A percentile compares a stretch with the other conserved stretches of the same genome.
Evolutionary conservation across 2,888 invertebrate genomes (phyloP).

Genomic region (Chaitophorus viminalis): DNA sequence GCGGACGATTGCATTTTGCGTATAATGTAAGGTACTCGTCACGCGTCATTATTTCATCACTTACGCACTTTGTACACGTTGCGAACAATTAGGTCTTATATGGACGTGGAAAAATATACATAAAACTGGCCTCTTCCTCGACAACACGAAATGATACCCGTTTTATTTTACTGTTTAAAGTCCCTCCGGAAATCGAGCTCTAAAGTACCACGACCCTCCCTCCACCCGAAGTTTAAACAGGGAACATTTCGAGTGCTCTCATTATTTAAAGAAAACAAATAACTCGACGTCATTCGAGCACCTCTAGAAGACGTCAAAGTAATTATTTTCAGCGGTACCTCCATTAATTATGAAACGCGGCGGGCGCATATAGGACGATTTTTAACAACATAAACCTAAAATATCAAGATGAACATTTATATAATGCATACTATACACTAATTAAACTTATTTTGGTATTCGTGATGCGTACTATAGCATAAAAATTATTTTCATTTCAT

Average conservation of each 20-base stretch:
- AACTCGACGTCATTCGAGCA: constrained; percentile 6
- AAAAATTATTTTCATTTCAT: too few species aligned
- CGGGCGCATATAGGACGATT: background rate
- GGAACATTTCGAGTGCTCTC: constrained; percentile 8
- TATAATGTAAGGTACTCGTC: background rate
- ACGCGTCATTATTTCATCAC: background rate
- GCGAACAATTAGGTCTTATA: background rate
- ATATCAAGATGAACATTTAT: background rate
- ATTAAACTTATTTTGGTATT: background rate
- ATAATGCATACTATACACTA: background rate
- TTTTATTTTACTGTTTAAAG: background rate
- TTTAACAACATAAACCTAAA: background rate
- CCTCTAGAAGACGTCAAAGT: background rate
- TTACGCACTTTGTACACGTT: background rate
- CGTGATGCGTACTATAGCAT: too few species aligned
- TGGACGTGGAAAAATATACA: too few species aligned
- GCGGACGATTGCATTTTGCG: too few species aligned
- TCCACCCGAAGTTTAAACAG: background rate
- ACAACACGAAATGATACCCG: background rate
- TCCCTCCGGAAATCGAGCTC: constrained; percentile 18
- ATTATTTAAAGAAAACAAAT: constrained; percentile 30
- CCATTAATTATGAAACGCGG: background rate
- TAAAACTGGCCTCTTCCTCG: too few species aligned
- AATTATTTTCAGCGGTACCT: constrained; percentile 28
- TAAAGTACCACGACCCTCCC: background rate